These are phyloP conservation scores for Glandiceps talaboti DNA, from an alignment of 53 echinoderm and acorn worm species.

Conservation along the genomic window DNA sequence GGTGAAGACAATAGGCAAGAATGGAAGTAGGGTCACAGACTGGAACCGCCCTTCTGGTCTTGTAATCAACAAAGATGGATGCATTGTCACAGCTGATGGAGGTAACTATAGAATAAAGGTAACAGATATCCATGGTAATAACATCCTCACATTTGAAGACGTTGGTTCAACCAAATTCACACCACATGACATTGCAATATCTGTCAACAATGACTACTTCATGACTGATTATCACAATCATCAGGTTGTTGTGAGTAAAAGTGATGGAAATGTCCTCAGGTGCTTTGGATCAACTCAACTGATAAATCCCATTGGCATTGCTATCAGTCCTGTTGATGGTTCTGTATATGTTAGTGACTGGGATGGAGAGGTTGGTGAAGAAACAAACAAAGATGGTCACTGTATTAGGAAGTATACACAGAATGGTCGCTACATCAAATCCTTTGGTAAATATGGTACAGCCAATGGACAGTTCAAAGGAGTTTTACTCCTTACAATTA, in stretches of 20 bases:
- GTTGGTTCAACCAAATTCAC: background rate
- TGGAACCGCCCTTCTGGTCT: constrained; percentile 75
- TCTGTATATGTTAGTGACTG: background rate
- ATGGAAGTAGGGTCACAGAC: constrained; percentile 53
- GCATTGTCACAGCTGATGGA: constrained; percentile 75
- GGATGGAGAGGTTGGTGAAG: no score
- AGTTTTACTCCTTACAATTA: constrained; percentile 61
- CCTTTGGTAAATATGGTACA: constrained; percentile 33
- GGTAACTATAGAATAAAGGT: constrained; percentile 70
- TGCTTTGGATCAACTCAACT: background rate
- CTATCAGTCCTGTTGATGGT: background rate
- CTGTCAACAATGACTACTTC: background rate
- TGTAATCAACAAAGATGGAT: constrained; percentile 62
- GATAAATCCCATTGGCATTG: background rate
- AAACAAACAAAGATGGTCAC: no score
- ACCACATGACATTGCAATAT: background rate
- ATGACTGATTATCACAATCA: background rate
- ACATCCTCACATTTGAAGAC: background rate
- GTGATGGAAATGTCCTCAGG: background rate
- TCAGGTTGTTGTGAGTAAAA: background rate
- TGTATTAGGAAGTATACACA: constrained; percentile 30
- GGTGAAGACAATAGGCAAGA: constrained; percentile 34
- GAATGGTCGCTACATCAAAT: constrained; percentile 54
- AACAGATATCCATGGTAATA: background rate
- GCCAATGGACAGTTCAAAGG: constrained; percentile 68